phyloP scores from a whole-genome alignment of 2,888 invertebrate species.

The Hydroisotoma schaefferi region DNA sequence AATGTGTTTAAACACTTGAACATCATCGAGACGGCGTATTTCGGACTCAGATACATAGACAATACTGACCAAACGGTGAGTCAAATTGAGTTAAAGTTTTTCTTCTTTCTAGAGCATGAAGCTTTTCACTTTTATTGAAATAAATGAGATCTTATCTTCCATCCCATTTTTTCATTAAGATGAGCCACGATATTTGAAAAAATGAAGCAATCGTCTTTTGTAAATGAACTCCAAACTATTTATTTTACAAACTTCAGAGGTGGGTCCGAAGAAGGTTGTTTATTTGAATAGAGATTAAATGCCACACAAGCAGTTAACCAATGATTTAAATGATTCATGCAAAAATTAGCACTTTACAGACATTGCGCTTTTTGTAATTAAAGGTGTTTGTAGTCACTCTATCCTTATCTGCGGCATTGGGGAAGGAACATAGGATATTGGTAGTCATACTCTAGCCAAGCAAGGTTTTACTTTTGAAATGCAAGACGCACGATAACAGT shows the following conservation, averaged over 20 bases:
- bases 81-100: slow-evolving; percentile 31
- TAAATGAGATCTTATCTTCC: background rate
- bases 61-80: slow-evolving; percentile 90
- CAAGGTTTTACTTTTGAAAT: background rate
- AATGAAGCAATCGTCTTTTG: no score
- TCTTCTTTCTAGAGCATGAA: background rate
- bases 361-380: slow-evolving; percentile 3
- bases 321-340: slow-evolving; percentile 2
- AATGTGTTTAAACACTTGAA: slow-evolving; percentile 89
- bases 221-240: no score
- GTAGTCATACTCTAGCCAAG: background rate
- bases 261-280: no score
- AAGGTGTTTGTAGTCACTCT: background rate
- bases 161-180: no score
- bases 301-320: no score
- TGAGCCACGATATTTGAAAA: no score
- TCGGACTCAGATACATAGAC: slow-evolving; percentile 89
- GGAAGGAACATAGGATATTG: no score
- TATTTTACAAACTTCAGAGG: no score
- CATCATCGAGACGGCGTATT: slow-evolving; percentile 91
- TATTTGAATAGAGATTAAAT: no score
- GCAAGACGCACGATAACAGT: no score
- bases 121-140: background rate
- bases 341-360: slow-evolving; percentile 7
- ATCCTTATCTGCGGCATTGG: no score